Evolutionary conservation across 2,113 vertebrate genomes (phyloP).

Genomic region (Oncorhynchus kisutch): DNA sequence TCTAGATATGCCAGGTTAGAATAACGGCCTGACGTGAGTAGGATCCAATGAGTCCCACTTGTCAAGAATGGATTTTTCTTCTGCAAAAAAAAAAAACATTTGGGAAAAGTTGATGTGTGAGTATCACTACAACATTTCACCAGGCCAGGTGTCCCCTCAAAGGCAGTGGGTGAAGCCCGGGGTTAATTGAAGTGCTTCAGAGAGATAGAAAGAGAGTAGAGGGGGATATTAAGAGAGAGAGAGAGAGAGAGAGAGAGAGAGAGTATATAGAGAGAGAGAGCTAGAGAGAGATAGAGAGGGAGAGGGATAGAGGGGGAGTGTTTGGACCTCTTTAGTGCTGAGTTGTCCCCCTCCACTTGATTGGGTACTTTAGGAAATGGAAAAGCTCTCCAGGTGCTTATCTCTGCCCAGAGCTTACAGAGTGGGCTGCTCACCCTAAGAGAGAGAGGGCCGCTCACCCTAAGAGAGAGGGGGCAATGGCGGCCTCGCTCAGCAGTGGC

Average conservation of each 20-base stretch:
- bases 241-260: neutral
- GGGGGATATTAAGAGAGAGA: slow-evolving; percentile 28
- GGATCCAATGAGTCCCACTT: slow-evolving; percentile 40
- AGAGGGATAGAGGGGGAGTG: slow-evolving; percentile 33
- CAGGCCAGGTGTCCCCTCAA: slow-evolving; percentile 8
- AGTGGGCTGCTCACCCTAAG: too few species aligned
- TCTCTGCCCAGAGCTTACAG: slow-evolving; percentile 53
- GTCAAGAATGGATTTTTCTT: slow-evolving; percentile 26
- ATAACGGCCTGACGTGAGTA: slow-evolving; percentile 17
- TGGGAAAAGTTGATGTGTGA: slow-evolving; percentile 17
- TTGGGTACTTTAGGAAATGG: slow-evolving; percentile 63
- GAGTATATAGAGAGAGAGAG: too few species aligned
- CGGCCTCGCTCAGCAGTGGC: neutral
- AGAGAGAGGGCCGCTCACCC: too few species aligned
- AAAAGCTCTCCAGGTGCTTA: slow-evolving; percentile 73
- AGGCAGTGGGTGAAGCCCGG: slow-evolving; percentile 6
- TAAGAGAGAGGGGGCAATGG: too few species aligned
- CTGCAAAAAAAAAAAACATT: slow-evolving; percentile 17
- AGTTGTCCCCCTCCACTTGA: slow-evolving; percentile 56
- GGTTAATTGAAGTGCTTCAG: slow-evolving; percentile 23
- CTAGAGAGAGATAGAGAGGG: too few species aligned
- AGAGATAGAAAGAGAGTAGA: slow-evolving; percentile 3
- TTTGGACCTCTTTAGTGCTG: slow-evolving; percentile 63
- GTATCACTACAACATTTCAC: slow-evolving; percentile 30
- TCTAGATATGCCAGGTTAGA: slow-evolving; percentile 23